Conservation (phyloP, 2,888 invertebrate species). For the Lagria hirta region DNA sequence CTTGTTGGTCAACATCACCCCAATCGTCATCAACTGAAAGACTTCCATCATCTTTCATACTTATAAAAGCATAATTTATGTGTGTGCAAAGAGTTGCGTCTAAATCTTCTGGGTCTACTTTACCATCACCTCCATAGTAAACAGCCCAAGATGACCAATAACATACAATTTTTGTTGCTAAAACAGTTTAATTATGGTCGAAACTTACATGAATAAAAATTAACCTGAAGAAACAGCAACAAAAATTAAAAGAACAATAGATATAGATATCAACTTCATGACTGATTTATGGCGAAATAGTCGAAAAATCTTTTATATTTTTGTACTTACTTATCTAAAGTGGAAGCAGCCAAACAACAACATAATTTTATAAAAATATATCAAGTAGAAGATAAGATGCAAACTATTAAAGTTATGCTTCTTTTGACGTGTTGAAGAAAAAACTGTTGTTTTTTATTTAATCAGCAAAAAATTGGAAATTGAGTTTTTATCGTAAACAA, state of each 20-base stretch:
- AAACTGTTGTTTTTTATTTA: too few relatives aligned
- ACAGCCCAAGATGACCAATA: constrained; percentile 75
- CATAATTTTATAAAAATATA: too few relatives aligned
- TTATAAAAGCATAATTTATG: constrained; percentile 20
- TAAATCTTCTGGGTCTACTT: constrained; percentile 66
- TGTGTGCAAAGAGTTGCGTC: constrained; percentile 32
- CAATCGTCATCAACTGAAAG: constrained; percentile 7
- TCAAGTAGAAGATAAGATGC: too few relatives aligned
- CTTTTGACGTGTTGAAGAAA: too few relatives aligned
- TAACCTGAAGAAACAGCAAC: not conserved
- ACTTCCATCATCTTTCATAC: constrained; percentile 11
- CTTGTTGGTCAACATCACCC: constrained; percentile 33
- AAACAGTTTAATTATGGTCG: not conserved
- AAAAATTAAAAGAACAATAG: not conserved
- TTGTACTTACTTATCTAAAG: too few relatives aligned
- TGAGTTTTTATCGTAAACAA: too few relatives aligned
- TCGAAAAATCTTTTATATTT: too few relatives aligned
- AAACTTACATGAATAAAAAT: not conserved
- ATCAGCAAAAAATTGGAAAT: too few relatives aligned
- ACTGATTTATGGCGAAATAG: not conserved
- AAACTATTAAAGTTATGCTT: too few relatives aligned
- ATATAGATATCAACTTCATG: not conserved
- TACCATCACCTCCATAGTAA: constrained; percentile 61
- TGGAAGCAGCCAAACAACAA: too few relatives aligned
- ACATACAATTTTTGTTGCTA: constrained; percentile 63